These are phyloP conservation scores for Chaetodon trifasciatus DNA, from an alignment of 2,797 vertebrate species.

Conservation along the genomic window DNA sequence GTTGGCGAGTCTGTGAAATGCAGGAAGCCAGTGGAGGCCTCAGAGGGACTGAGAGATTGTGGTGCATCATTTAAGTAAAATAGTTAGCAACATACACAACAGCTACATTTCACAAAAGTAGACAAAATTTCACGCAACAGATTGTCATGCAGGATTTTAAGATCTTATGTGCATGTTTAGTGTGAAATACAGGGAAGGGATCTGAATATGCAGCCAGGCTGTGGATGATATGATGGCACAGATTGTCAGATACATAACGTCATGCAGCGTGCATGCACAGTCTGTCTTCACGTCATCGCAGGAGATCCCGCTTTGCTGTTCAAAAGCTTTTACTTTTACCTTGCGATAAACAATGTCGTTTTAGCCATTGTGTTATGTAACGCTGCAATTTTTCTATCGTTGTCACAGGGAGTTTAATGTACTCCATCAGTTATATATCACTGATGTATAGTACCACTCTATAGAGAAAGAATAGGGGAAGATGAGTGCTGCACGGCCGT, in stretches of 20 bases:
- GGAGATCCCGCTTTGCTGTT: not conserved
- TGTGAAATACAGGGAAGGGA: not conserved
- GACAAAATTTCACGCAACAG: not conserved
- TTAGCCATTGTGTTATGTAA: constrained; percentile 19
- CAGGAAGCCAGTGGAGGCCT: constrained; percentile 27
- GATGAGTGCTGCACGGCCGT: not conserved
- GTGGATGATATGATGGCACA: not conserved
- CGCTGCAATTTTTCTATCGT: constrained; percentile 21
- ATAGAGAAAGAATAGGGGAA: not conserved
- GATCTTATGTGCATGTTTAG: too few species aligned
- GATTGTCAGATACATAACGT: not conserved
- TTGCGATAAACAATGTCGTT: not conserved
- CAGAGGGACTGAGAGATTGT: constrained; percentile 7
- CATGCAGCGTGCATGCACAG: not conserved
- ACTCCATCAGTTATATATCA: constrained; percentile 18
- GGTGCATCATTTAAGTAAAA: constrained; percentile 3
- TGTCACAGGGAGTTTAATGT: constrained; percentile 1
- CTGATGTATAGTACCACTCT: constrained; percentile 5
- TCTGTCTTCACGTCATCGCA: not conserved
- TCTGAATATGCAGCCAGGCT: not conserved
- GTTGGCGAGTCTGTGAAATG: constrained; percentile 41
- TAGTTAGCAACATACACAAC: not conserved
- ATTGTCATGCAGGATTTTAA: not conserved
- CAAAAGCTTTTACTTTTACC: constrained; percentile 2
- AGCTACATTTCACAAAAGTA: not conserved